Base-by-base conservation (phyloP, 2,888 invertebrate species). In the Stratiomys singularior region DNA sequence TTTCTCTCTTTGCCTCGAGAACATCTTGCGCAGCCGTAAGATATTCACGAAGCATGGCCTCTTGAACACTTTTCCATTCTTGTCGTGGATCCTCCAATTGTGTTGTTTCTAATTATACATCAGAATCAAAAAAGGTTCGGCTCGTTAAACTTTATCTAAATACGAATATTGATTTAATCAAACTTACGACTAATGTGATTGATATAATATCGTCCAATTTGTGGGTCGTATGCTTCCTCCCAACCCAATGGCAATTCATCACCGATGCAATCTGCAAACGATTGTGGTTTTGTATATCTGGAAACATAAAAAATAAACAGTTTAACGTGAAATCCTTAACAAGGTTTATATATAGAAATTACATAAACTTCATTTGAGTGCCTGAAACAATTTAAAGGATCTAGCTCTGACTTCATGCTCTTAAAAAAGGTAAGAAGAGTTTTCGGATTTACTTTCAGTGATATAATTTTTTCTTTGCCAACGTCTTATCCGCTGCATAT, bases 181-280 rank as follows among this genome's bases (percentile, higher is more conserved):
- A 84, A 93, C 95, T 94, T 89, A 96, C 96, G 96, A 88, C 93
- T 96, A 88, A 96, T 93, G 90, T 98, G 98, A 89, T 98, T 96
- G 89, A 97, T 97, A 89, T 96, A 98, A 89, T 98, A 98, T 81
- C 95, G 93, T 82, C 98, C 98, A 86, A 98, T 94, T 88, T 96
- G 94, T 82, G 94, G 93, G 88, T 98, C 97, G 88, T 93, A 96
- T 67, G 95, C 94, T 90, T 97, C 96, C 88, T 98, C 98, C 98
- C 98, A 98, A 81, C 98, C 98, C 84, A 97, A 91, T 69, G 98
- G 98, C 86, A 98, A 88, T 88, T 98, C 98, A 91, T 98, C 97
- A 85, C 97, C 98, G 86, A 97, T 95, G 89, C 98, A 98, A 88
- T 98, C 98, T 83, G 98, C 97, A 89, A 98, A 98, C 79, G 96